Evolutionary conservation across 2,888 invertebrate genomes (phyloP), one percentile per base, ranked within the genome.

Genomic region (Drosophila bunnanda): DNA sequence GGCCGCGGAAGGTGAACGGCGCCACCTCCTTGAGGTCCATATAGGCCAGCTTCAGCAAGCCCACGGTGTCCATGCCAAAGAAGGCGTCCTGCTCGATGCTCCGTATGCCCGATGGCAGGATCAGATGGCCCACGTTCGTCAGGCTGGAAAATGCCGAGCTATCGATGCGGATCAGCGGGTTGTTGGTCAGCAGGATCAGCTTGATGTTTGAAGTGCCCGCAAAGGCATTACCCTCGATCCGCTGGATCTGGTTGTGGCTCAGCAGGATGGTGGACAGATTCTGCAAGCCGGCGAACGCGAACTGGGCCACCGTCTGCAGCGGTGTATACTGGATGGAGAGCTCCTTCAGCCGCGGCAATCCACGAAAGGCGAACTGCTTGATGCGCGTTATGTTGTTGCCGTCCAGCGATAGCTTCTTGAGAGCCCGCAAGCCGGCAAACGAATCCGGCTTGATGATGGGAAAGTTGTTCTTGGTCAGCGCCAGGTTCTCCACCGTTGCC

Each of bases 281-380:
- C 86, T 96, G 96, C 17, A 97, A 93, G 1, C 96, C 96, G 44
- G 97, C 96, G 90, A 98, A 97, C 15, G 97, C 96, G 89, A 96
- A 96, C 60, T 96, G 95, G 41, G 97, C 95, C 61, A 98, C 95
- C 34, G 95, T 95, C 55, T 95, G 94, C 58, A 98, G 93, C 3
- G 96, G 96, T 13, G 98, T 98, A 85, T 97, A 95, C 90, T 97
- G 97, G 78, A 98, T 96, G 80, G 96, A 96, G 43, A 97, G 94
- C 89, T 95, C 96, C 88, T 94, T 94, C 9, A 98, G 94, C 15
- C 96, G 94, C 6, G 95, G 95, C 59, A 98, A 92, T 12, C 97
- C 97, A 32, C 96, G 95, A 92, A 98, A 98, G 58, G 97, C 96
- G 91, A 97, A 97, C 56, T 96, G 96, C 84, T 96, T 95, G 82